Percentiles rank a stretch among this genome's conserved stretches.
These are phyloP conservation scores for Pollachius pollachius DNA, from an alignment of 2,113 vertebrate species.

Conservation along the genomic window DNA sequence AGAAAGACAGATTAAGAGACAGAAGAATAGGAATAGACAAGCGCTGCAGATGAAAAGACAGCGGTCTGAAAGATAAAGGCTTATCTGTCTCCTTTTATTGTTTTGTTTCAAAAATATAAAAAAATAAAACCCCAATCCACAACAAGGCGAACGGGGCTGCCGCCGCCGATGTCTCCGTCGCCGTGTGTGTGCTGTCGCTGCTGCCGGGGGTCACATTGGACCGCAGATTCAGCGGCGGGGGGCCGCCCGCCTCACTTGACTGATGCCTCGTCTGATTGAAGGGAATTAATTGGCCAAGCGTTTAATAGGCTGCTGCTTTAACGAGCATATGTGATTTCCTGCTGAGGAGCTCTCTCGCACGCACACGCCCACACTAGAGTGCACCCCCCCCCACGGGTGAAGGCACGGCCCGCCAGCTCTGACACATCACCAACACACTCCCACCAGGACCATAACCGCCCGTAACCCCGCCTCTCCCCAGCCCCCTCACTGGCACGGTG, in stretches of 20 bases:
- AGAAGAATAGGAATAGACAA: conserved; percentile 16
- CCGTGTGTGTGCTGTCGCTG: too few species aligned
- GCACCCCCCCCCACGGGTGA: too few species aligned
- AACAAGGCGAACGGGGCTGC: too few species aligned
- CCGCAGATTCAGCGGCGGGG: conserved; percentile 1
- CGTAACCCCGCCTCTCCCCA: too few species aligned
- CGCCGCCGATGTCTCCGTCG: too few species aligned
- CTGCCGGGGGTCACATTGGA: neutral
- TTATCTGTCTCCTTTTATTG: neutral
- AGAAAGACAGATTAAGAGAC: conserved; percentile 35
- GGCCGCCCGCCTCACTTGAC: conserved; percentile 45
- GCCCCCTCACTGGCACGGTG: too few species aligned
- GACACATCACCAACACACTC: too few species aligned
- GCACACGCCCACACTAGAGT: too few species aligned
- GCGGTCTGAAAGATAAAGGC: neutral
- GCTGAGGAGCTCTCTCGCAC: conserved; percentile 8
- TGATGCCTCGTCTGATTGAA: conserved; percentile 61
- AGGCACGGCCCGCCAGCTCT: too few species aligned
- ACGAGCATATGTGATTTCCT: conserved; percentile 39
- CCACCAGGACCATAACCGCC: too few species aligned
- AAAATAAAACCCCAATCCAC: neutral
- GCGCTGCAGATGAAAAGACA: conserved; percentile 33
- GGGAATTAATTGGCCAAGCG: conserved; percentile 55
- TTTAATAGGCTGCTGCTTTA: conserved; percentile 48
- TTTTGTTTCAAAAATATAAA: neutral